Base-by-base conservation (phyloP, 2,888 invertebrate genomes). In the Zygothrica quintamaculata region DNA sequence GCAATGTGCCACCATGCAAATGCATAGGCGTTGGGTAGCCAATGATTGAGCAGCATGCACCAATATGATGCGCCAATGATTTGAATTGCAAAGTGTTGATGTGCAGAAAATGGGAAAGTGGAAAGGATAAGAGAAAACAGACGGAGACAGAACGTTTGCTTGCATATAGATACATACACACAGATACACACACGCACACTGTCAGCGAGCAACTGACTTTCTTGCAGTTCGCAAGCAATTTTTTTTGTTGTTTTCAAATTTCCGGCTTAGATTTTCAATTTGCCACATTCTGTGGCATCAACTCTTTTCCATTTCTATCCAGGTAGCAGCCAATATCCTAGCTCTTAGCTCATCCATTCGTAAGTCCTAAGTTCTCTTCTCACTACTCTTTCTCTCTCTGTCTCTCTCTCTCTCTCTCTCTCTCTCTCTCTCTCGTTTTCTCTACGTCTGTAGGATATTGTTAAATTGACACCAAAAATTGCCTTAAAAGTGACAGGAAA, bases 61-160 rank as follows among this genome's bases (percentile, higher is more conserved):
- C 25, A 29, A 52, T 37, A 40, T 65, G 56, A 57, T 65, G 52
- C 55, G 60, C 47, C 71, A 66, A 75, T 76, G 80, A 79, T 75
- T 73, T 68, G 46, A 55, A 64, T 57, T 74, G 78, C 52, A 52
- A 44, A 69, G 37, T 39, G 60, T n/a, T n/a, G 31, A 22, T 65
- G 57, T 34, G 31, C 50, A 31, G 34, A 3, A 46, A 37, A 12
- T 34, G 18, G 15, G 6, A 16, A 50, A 34, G 15, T 29, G 22
- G 8, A n/a, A 11, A 13, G 8, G 22, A 9, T 18, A 1, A 18
- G n/a, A 46, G n/a, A 8, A 42, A 3, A 6, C 3, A 55, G n/a
- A 16, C 3, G 6, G 12, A 39, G 37, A 36, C 4, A 11, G n/a
- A n/a, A n/a, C n/a, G n/a, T n/a, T n/a, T n/a, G n/a, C n/a, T n/a